phyloP scores from a whole-genome alignment of 2,113 vertebrate genomes.

The Carettochelys insculpta region DNA sequence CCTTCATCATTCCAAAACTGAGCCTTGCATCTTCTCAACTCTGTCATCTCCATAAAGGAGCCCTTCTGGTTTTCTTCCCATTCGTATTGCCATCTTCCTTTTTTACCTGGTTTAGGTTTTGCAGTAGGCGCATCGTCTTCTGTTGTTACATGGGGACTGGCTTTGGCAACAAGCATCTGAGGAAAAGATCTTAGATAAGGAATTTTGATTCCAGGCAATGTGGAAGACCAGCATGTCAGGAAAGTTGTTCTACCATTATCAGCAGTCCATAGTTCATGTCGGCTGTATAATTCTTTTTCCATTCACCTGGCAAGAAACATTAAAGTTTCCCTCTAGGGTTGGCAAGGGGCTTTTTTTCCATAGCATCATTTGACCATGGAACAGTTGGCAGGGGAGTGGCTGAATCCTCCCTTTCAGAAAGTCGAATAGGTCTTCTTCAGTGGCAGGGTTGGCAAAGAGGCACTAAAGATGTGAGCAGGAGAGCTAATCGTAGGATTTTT shows the following conservation, averaged over 20 bases:
- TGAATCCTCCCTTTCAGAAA: conserved; percentile 26
- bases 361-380: conserved; percentile 37
- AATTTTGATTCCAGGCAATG: neutral
- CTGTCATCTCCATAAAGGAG: neutral
- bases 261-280: neutral
- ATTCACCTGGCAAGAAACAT: conserved; percentile 29
- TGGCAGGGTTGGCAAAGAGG: neutral
- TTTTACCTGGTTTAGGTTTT: neutral
- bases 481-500: neutral
- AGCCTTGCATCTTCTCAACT: neutral
- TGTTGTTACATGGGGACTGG: fast-evolving
- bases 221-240: neutral
- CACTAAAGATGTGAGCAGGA: neutral
- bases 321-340: conserved; percentile 21
- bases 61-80: neutral
- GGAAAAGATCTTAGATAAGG: neutral
- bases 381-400: conserved; percentile 47
- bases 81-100: neutral
- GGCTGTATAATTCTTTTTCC: conserved; percentile 28
- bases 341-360: conserved; percentile 48
- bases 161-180: neutral
- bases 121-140: neutral
- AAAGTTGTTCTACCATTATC: neutral
- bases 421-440: conserved; percentile 21
- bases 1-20: neutral